Conservation (phyloP, 2,888 invertebrate genomes). For the Amphipyra berbera region DNA sequence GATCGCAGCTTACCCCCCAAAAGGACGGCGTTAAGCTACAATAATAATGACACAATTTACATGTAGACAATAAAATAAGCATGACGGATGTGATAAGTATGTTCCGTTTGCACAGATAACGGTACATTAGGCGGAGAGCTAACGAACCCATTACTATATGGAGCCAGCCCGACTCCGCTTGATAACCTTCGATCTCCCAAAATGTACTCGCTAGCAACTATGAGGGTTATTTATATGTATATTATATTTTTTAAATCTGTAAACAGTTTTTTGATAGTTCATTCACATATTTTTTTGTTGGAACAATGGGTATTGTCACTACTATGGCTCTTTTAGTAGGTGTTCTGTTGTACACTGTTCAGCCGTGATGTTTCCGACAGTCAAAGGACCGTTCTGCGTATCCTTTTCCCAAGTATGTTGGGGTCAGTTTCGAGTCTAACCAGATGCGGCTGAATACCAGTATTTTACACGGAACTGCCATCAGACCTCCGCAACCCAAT, state of each 20-base stretch:
- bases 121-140: constrained; percentile 79
- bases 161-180: constrained; percentile 38
- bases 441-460: too few relatives aligned
- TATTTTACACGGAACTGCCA: too few relatives aligned
- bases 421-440: too few relatives aligned
- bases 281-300: constrained; percentile 23
- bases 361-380: too few relatives aligned
- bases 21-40: constrained; percentile 46
- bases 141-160: constrained; percentile 76
- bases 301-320: too few relatives aligned
- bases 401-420: too few relatives aligned
- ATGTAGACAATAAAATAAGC: constrained; percentile 51
- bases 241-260: constrained; percentile 12
- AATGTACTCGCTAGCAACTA: constrained; percentile 60
- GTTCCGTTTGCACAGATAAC: constrained; percentile 84
- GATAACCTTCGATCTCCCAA: constrained; percentile 78
- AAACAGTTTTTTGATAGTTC: constrained; percentile 18
- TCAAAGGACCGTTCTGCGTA: too few relatives aligned
- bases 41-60: constrained; percentile 60
- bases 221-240: constrained; percentile 25
- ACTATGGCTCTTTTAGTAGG: too few relatives aligned
- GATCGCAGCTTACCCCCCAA: constrained; percentile 20
- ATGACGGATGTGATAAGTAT: constrained; percentile 82
- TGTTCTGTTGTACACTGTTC: too few relatives aligned
- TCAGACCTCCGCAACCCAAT: too few relatives aligned